Evolutionary conservation across 2,797 vertebrate species (phyloP), one percentile per base, ranked within the genome.

Genomic region (Sciaenops ocellatus): DNA sequence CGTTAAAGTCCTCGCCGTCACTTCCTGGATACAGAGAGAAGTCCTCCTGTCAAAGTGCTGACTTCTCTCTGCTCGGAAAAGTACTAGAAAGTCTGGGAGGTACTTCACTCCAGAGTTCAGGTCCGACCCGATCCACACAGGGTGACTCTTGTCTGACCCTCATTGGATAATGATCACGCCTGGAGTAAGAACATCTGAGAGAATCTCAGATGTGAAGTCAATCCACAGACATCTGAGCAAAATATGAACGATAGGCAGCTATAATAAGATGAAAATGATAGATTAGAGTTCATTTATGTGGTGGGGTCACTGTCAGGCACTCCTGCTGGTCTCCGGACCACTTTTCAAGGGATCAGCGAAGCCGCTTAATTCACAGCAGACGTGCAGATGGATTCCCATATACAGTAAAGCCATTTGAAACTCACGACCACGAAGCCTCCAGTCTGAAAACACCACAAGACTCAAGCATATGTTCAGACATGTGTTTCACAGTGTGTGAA

Each of bases 11-110:
- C 66, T 82, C 76, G 46, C 76, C 88, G 90, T 95, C 94, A 94
- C 92, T 92, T 94, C 92, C 93, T 92, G 92, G 86, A 93, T 84
- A 89, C 90, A 42, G 60, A 62, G 76, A 67, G 56, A 80, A 71
- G 79, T 86, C 73, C 30, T 70, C 75, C 62, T 67, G 76, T 62
- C 85, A 80, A 87, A 85, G 22, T 66, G 70, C 80, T 84, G 82
- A 87, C 80, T 87, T 81, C 41, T 87, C 15, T 79, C 56, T 34
- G 34, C 34, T 82, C 52, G 79, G 82, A 88, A 85, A 87, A 78
- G 38, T 78, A 79, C 70, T 28, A 81, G 75, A 66, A 22, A 63
- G 50, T 84, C 46, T 47, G 34, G 3, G 20, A 66, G 76, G 64
- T 60, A 18, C 13, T 3, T 26, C 28, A 28, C 26, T 44, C 42